phyloP scores from a whole-genome alignment of 1,140 invertebrate species.

The Triops cancriformis region DNA sequence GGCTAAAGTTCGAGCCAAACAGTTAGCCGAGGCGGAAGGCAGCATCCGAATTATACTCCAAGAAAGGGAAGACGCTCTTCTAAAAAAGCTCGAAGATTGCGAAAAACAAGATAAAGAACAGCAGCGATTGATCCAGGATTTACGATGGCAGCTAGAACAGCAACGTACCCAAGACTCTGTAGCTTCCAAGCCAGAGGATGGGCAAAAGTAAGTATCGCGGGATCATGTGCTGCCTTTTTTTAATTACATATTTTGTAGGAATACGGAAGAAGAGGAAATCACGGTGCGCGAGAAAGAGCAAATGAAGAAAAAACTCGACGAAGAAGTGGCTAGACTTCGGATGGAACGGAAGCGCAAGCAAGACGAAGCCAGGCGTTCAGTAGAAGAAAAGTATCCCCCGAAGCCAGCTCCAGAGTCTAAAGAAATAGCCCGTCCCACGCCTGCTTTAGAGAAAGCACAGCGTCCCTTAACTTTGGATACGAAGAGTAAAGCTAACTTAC shows the following conservation, averaged over 20 bases:
- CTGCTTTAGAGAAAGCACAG: neutral
- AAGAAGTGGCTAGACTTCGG: constrained; percentile 47
- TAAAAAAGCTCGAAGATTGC: constrained; percentile 48
- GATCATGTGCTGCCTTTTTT: neutral
- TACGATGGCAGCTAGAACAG: constrained; percentile 11
- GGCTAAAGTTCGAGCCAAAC: constrained; percentile 34
- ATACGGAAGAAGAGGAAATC: neutral
- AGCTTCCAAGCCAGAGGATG: neutral
- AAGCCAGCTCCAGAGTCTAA: constrained; percentile 26
- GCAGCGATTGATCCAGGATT: constrained; percentile 37
- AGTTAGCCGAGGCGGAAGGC: constrained; percentile 43
- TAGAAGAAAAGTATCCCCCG: constrained; percentile 19
- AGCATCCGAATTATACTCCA: constrained; percentile 44
- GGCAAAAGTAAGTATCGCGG: neutral
- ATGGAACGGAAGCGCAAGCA: constrained; percentile 38
- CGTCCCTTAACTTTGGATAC: neutral
- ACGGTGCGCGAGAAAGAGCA: constrained; percentile 39
- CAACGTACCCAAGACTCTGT: neutral
- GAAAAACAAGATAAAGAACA: constrained; percentile 49
- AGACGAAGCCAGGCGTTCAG: constrained; percentile 30
- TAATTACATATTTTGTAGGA: neutral
- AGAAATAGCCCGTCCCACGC: neutral
- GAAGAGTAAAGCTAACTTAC: neutral
- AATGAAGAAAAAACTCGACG: constrained; percentile 45
- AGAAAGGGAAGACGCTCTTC: constrained; percentile 45